Conservation (phyloP, 2,797 vertebrate genomes). For the Sebastes hubbsi region DNA sequence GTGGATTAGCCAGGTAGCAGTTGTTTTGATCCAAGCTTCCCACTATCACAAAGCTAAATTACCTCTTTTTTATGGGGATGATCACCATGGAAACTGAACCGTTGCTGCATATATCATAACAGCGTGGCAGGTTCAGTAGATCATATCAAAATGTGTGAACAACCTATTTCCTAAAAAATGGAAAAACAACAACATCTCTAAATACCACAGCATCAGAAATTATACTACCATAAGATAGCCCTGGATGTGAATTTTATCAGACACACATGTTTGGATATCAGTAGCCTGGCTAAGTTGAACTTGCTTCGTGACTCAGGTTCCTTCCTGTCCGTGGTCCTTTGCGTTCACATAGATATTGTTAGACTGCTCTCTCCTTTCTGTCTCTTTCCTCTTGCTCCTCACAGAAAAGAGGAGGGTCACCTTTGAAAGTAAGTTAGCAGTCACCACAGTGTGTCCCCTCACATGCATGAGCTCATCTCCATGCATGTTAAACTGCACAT, state of each 20-base stretch:
- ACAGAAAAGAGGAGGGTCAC: conserved; percentile 88
- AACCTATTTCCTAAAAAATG: background rate
- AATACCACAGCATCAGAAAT: background rate
- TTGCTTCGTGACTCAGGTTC: conserved; percentile 61
- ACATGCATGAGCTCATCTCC: conserved; percentile 39
- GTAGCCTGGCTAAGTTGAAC: background rate
- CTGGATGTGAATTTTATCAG: background rate
- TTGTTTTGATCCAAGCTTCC: conserved; percentile 27
- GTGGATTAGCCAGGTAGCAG: conserved; percentile 14
- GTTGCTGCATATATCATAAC: conserved; percentile 1
- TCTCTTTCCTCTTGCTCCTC: conserved; percentile 77
- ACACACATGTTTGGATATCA: background rate
- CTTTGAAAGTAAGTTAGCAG: conserved; percentile 87
- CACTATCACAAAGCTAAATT: background rate
- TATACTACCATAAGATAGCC: background rate
- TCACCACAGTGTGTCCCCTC: conserved; percentile 24
- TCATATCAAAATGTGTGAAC: conserved; percentile 22
- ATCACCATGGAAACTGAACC: conserved; percentile 45
- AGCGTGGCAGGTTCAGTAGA: conserved; percentile 4
- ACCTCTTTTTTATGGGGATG: background rate
- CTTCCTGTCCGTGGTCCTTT: conserved; percentile 46
- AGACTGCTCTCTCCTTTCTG: conserved; percentile 74
- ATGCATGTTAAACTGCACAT: conserved; percentile 37
- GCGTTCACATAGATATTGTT: conserved; percentile 65
- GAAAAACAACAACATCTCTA: background rate